These are phyloP conservation scores for Agrochola circellaris DNA, from an alignment of 2,888 invertebrate species.

Conservation along the genomic window DNA sequence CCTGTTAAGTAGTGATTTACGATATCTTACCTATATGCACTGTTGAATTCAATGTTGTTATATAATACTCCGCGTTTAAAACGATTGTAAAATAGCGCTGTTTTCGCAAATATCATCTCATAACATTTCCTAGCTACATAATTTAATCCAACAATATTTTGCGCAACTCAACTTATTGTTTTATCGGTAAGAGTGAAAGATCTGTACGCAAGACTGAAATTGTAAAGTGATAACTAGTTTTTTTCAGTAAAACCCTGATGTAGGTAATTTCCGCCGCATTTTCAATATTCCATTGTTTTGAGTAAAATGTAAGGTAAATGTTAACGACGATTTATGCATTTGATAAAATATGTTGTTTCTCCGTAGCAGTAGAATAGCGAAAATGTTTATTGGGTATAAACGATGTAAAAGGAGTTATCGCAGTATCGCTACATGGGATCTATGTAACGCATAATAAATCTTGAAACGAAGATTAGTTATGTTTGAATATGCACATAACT, in stretches of 20 bases:
- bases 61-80: slow-evolving; percentile 68
- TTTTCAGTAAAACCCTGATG: slow-evolving; percentile 59
- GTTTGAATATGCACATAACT: slow-evolving; percentile 20
- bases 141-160: slow-evolving; percentile 55
- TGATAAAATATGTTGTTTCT: slow-evolving; percentile 59
- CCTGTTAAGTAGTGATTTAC: slow-evolving; percentile 74
- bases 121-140: slow-evolving; percentile 46
- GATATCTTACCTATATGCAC: slow-evolving; percentile 71
- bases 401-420: slow-evolving; percentile 32
- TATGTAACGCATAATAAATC: slow-evolving; percentile 29
- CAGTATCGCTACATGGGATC: slow-evolving; percentile 25
- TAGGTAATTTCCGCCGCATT: slow-evolving; percentile 55
- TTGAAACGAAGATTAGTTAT: slow-evolving; percentile 14
- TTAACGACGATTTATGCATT: slow-evolving; percentile 48
- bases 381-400: slow-evolving; percentile 43
- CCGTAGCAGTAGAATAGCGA: slow-evolving; percentile 54
- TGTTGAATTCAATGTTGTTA: slow-evolving; percentile 75
- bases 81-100: slow-evolving; percentile 56
- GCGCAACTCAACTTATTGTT: slow-evolving; percentile 57
- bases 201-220: slow-evolving; percentile 72
- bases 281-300: slow-evolving; percentile 59
- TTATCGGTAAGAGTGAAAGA: slow-evolving; percentile 65
- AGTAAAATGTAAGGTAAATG: slow-evolving; percentile 51
- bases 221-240: slow-evolving; percentile 67
- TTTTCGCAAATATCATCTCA: slow-evolving; percentile 50